phyloP scores from a whole-genome alignment of 2,113 vertebrate genomes.

The Actenoides lindsayi region DNA sequence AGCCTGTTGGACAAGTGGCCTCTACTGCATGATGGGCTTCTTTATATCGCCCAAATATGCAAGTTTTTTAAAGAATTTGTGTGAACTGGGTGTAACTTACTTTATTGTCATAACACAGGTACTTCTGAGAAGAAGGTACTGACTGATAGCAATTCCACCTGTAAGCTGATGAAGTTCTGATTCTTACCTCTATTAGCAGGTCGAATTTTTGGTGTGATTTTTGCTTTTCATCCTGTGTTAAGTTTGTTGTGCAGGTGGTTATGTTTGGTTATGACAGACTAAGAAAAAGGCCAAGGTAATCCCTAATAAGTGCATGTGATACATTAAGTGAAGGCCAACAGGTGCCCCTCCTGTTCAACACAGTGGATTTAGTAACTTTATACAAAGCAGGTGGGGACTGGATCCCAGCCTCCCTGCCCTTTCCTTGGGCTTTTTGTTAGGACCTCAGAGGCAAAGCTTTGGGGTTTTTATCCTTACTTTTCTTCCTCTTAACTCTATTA shows the following conservation, averaged over 20 bases:
- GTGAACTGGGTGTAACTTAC: not conserved
- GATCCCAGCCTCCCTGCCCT: not conserved
- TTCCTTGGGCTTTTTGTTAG: not conserved
- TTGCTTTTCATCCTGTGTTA: not conserved
- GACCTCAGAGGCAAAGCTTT: not conserved
- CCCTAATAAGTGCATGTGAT: not conserved
- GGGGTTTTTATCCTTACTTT: not conserved
- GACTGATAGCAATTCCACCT: not conserved
- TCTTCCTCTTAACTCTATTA: not conserved
- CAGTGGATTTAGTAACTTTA: not conserved
- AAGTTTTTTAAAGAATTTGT: not conserved
- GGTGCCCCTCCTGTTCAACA: not conserved
- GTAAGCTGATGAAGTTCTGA: not conserved
- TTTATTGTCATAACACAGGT: not conserved
- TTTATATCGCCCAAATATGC: not conserved
- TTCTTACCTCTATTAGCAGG: not conserved
- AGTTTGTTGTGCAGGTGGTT: not conserved
- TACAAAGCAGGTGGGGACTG: not conserved
- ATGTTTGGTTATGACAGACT: accelerated
- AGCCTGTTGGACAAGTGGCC: not conserved
- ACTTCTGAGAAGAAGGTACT: not conserved
- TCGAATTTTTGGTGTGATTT: not conserved
- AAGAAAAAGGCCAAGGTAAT: not conserved
- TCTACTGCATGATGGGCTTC: not conserved
- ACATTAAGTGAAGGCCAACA: not conserved